Base-by-base conservation (phyloP, 2,888 invertebrate genomes). In the Sminthurinus aureus region DNA sequence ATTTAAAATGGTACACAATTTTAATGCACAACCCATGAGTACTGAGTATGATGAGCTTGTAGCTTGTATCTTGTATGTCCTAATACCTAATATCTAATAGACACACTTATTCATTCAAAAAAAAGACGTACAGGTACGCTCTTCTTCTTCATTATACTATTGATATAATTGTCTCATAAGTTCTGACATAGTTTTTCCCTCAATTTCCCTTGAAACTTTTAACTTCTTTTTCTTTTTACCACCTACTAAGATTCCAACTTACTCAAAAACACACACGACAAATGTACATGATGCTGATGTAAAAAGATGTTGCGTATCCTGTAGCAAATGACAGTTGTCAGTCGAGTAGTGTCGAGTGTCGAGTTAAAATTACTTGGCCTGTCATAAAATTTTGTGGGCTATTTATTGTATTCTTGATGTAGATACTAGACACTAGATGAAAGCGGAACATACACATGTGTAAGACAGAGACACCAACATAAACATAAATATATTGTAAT, bases 371-470 rank as follows among this genome's bases (percentile, higher is more conserved):
- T 22, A 22, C 22, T 73, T 73, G 52, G 73, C 64, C 20, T 73
- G 80, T 81, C 80, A 64, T 73, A 73, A 71, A 81, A 52, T 58
- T 69, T 52, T 81, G 69, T 69, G 80, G n/a, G 51, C 80, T 73
- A 81, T 81, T 81, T 81, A 50, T 69, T 69, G n/a, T 50, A 58
- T 66, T 20, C 64, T 78, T 52, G 22, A 8, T n/a, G n/a, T 38
- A 38, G 3, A 38, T 38, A 4, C 38, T 38, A 38, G 38, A 38
- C 1, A 4, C 38, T 38, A 38, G 38, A 38, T 38, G 38, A 4
- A 38, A 38, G 38, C 1, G 1, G 38, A 4, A 38, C 1, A 38
- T 4, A 38, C 38, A 38, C 38, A 38, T 4, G 38, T 38, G 38
- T 1, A 38, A 38, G 1, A 38, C 38, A 38, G 15, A 15, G 0